Percentiles rank a stretch among this genome's conserved stretches.
These are phyloP conservation scores for Dendrocincla fuliginosa DNA, from an alignment of 2,797 vertebrate genomes.

Conservation along the genomic window DNA sequence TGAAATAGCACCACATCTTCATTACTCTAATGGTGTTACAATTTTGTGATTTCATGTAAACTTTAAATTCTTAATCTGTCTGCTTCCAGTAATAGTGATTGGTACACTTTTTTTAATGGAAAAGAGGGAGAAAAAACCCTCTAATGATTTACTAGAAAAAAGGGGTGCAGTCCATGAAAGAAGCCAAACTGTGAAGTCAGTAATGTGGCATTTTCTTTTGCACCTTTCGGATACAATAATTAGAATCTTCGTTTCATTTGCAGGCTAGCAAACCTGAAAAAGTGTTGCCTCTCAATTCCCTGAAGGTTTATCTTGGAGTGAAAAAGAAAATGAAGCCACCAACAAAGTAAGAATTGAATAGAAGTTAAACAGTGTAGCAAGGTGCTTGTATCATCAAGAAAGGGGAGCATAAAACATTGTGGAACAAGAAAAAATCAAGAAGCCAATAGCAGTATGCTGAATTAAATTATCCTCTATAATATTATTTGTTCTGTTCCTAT, in stretches of 20 bases:
- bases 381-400: not conserved
- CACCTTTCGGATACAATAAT: not conserved
- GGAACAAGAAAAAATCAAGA: not conserved
- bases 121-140: not conserved
- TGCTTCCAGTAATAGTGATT: not conserved
- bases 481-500: constrained; percentile 5
- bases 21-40: not conserved
- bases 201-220: not conserved
- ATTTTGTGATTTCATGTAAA: not conserved
- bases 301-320: constrained; percentile 92
- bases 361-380: not conserved
- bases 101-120: not conserved
- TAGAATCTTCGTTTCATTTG: constrained; percentile 50
- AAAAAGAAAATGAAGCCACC: constrained; percentile 92
- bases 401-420: not conserved
- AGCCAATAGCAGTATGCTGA: not conserved
- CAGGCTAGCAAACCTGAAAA: constrained; percentile 91
- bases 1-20: not conserved
- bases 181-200: not conserved
- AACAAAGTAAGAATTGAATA: constrained; percentile 82
- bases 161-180: not conserved
- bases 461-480: not conserved
- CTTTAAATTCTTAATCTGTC: not conserved
- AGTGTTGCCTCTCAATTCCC: constrained; percentile 79
- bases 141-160: not conserved